Conservation (phyloP, 2,113 vertebrate genomes). For the Sphaerodactylus townsendi region DNA sequence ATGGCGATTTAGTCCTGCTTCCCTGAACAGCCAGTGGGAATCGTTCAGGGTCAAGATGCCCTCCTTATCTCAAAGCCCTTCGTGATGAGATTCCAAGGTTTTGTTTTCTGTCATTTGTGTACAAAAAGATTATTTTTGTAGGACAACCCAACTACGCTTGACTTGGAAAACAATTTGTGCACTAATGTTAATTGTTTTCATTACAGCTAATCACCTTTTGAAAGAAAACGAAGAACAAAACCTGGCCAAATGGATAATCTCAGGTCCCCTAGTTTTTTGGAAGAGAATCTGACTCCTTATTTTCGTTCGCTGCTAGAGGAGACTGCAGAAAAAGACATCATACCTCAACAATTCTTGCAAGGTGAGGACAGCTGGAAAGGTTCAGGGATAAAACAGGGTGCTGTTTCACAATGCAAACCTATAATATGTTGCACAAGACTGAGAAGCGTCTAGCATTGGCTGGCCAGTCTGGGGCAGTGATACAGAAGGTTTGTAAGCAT, state of each 20-base stretch:
- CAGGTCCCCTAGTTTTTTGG: background rate
- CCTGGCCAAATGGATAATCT: constrained; percentile 1
- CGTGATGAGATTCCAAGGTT: too few species aligned
- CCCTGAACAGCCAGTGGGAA: too few species aligned
- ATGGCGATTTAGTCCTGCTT: too few species aligned
- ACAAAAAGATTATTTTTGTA: background rate
- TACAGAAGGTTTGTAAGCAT: background rate
- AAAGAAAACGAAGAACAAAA: background rate
- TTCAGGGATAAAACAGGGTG: background rate
- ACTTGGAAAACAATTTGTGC: background rate
- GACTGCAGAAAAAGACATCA: background rate
- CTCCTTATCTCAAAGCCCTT: too few species aligned
- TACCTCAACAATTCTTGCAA: background rate
- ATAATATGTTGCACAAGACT: background rate
- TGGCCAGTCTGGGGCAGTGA: background rate
- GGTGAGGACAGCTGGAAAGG: constrained; percentile 10
- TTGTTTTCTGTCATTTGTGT: background rate
- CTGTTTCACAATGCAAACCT: background rate
- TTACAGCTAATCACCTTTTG: background rate
- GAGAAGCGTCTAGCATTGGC: background rate
- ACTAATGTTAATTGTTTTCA: background rate
- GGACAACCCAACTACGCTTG: background rate
- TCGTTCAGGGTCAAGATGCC: too few species aligned
- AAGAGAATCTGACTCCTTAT: constrained; percentile 1
- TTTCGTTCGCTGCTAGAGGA: background rate